Evolutionary conservation across 1,140 invertebrate species (phyloP), one percentile per base, ranked within the genome.

Genomic region (Bombus pyrosoma): DNA sequence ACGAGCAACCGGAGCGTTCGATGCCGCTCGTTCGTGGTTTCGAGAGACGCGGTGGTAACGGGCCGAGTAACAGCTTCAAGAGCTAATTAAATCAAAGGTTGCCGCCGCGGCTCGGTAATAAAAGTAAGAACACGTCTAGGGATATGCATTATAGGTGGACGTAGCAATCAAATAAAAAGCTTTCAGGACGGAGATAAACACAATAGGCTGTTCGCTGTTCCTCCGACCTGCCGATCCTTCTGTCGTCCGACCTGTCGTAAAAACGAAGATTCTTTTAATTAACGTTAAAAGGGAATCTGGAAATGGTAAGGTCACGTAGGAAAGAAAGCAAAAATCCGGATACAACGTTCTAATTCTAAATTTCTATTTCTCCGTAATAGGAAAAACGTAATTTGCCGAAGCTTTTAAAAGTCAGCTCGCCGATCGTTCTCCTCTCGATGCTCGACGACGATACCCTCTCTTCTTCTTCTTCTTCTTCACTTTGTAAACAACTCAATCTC

Each of bases 21-120:
- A 13, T 28, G 0, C 13, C 1, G 37, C 3, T 22, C 3, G 22
- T 37, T 12, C 2, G 22, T 22, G 69, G 22, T 32, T 66, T n/a
- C 1, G 62, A 34, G 64, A 9, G 53, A 47, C 69, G 79, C 37
- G 80, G 79, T 75, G 81, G 81, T 90, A 86, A 90, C 80, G 66
- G 90, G 85, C 66, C 57, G 88, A 79, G 87, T 89, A 88, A 89
- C 82, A 86, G 82, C 91, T 92, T 93, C 90, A 91, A 91, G 89
- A 91, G 93, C 93, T 94, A 94, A 94, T 94, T 94, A 94, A 94
- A 94, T 94, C 93, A 94, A 94, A 94, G 93, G 93, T 90, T 91
- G 93, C 93, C 93, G 93, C 93, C 93, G 90, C 91, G 73, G 92
- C 85, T 90, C 92, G 93, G 94, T 93, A 93, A 93, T 95, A 95